Base-by-base conservation (phyloP, 1,140 invertebrate species). In the Pemphigus obesinymphae region DNA sequence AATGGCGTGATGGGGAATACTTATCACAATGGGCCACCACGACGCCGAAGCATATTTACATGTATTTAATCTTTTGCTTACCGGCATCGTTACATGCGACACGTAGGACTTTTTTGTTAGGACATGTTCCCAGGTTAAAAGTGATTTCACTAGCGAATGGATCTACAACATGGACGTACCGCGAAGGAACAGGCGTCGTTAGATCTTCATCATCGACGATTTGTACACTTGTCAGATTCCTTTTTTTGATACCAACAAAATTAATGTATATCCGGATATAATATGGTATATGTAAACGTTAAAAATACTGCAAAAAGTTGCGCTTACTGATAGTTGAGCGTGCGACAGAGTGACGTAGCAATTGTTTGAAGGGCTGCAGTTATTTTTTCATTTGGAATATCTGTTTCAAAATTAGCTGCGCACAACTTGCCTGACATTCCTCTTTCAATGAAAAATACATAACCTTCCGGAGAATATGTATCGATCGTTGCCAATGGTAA, bases 391-490 rank as follows among this genome's bases (percentile, higher is more conserved):
- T 86, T 85, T 6, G 88, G 88, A 23, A 91, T 83, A 26, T 89
- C 90, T 45, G 87, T 86, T 66, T 84, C 83, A 6, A 85, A 73
- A 43, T 85, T 85, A 80, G 93, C 93, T 37, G 92, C 91, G 84
- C 94, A 96, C 29, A 95, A 87, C 87, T 95, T 95, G 45, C 93
- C 94, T 26, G 90, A 87, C n/a, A 89, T 89, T 11, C 94, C 94
- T 84, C 93, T 93, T 87, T 95, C 93, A 80, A 93, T 93, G 88
- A 94, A 95, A 76, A 94, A 89, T 1, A 94, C 92, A 86, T 92
- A 95, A 5, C 95, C 95, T 83, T 91, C 91, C 58, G 89, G 89
- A 82, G 89, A 90, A 82, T 94, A 94, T 82, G 91, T 89, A 1
- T 90, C 87, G 31, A 91, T 88, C 84, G 94, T 90, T 1, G 92